Base-by-base conservation (phyloP, 2,888 invertebrate genomes). In the Linyphia triangularis region DNA sequence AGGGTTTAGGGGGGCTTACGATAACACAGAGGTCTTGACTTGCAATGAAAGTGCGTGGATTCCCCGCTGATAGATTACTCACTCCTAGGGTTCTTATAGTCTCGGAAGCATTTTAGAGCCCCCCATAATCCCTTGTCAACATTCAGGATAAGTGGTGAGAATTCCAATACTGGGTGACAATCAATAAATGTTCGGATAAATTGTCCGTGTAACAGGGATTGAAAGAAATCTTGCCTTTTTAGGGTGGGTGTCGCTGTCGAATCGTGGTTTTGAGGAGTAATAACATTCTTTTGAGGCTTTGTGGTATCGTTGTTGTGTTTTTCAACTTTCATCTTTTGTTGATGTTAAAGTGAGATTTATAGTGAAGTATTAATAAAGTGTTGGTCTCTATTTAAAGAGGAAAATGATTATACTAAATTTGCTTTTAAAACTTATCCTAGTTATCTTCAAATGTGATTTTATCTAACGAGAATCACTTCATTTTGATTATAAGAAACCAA, bases 61-160 rank as follows among this genome's bases (percentile, higher is more conserved):
- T 82, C 61, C 86, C 86, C 30, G 86, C 86, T 88, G 86, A 88
- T 88, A 88, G 86, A 88, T 88, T 88, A 88, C 86, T 81, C 79
- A 73, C 85, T 85, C 59, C 67, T 33, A 59, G 40, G 28, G 81
- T 43, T 63, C 67, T 67, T 57, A 69, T 78, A 33, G 72, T 72
- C 26, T 63, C 73, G 63, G 51, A 67, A 88, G 59, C 59, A 51
- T 69, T 88, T 73, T 75, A 57, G 43, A 72, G 37, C 59, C 61
- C 81, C 51, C 22, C 57, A 51, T 79, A 88, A 79, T 79, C 86
- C 85, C 86, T 73, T 88, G 86, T 88, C 86, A 75, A 88, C 86
- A 88, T 88, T 88, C 30, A n/a, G 65, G 69, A 77, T 69, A 69
- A 81, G 51, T 57, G 22, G 77, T 0, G 30, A 13, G 70, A 81